phyloP scores from a whole-genome alignment of 2,113 vertebrate species.

The Pampusana beccarii region DNA sequence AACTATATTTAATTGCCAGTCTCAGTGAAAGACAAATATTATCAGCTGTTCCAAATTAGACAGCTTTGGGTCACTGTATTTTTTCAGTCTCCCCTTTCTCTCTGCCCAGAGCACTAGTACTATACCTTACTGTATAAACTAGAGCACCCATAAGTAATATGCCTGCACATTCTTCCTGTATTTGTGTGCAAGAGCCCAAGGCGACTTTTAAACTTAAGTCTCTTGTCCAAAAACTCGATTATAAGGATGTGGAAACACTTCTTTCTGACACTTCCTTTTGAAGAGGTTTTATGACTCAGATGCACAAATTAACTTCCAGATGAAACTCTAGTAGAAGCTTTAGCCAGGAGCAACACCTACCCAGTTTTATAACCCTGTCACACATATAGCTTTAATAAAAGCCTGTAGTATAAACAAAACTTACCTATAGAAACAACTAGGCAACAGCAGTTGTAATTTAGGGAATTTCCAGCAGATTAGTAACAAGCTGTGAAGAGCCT shows the following conservation, averaged over 20 bases:
- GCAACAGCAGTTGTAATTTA: background rate
- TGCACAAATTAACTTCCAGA: constrained; percentile 30
- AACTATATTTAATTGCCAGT: background rate
- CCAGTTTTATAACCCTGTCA: background rate
- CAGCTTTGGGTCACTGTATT: background rate
- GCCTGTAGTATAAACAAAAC: constrained; percentile 28
- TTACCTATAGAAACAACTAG: constrained; percentile 39
- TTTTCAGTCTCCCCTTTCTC: background rate
- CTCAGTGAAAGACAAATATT: background rate
- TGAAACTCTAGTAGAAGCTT: constrained; percentile 18
- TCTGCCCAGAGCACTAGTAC: background rate
- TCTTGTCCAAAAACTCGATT: background rate
- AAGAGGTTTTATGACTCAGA: constrained; percentile 46
- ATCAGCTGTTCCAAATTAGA: background rate
- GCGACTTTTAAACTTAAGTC: background rate
- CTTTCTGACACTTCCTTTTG: background rate
- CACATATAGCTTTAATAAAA: background rate
- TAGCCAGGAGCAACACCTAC: constrained; percentile 44
- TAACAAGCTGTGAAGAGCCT: constrained; percentile 5
- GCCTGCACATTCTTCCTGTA: background rate
- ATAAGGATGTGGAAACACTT: constrained; percentile 9
- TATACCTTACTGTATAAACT: background rate
- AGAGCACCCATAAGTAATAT: background rate
- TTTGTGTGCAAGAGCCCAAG: background rate
- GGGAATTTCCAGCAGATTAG: constrained; percentile 29